Percentiles rank a stretch among this genome's conserved stretches.
Evolutionary conservation across 2,888 invertebrate genomes (phyloP).

Genomic region (Ceratothoa steindachneri): DNA sequence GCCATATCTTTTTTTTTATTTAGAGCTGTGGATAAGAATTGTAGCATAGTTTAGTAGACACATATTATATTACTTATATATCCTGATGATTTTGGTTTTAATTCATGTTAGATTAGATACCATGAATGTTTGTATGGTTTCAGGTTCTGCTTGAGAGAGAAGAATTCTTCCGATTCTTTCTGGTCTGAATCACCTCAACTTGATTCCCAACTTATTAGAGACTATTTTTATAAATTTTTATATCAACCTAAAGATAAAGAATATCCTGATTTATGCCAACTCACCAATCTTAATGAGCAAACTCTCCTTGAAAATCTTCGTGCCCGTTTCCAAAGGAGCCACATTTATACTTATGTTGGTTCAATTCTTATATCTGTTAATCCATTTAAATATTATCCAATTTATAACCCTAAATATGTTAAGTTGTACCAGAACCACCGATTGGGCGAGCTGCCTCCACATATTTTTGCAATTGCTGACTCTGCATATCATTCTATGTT

Average conservation of each 20-base stretch:
- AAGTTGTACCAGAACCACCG: conserved; percentile 89
- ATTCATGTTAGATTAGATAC: too few relatives aligned
- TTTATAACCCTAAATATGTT: conserved; percentile 96
- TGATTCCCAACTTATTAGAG: conserved; percentile 86
- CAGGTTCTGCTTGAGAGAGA: conserved; percentile 82
- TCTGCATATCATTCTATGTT: conserved; percentile 92
- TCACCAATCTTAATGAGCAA: conserved; percentile 90
- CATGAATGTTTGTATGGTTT: too few relatives aligned
- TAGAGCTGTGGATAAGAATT: too few relatives aligned
- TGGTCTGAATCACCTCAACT: conserved; percentile 80
- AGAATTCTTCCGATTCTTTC: conserved; percentile 69
- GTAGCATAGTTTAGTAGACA: too few relatives aligned
- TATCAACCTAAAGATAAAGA: conserved; percentile 89
- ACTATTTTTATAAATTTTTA: conserved; percentile 84
- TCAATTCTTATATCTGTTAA: conserved; percentile 93
- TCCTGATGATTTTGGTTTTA: too few relatives aligned
- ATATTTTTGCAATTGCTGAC: conserved; percentile 94
- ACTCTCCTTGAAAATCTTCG: conserved; percentile 85
- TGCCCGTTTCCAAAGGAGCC: conserved; percentile 80
- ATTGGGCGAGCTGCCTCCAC: conserved; percentile 86
- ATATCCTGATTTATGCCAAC: conserved; percentile 90
- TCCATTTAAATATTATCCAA: conserved; percentile 87
- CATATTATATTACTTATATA: too few relatives aligned
- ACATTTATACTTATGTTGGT: conserved; percentile 94
- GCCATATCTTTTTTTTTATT: too few relatives aligned